A percentile compares a stretch with the other conserved stretches of the same genome.
These are phyloP conservation scores for Ophion ellenae DNA, from an alignment of 2,888 invertebrate genomes.

Conservation along the genomic window DNA sequence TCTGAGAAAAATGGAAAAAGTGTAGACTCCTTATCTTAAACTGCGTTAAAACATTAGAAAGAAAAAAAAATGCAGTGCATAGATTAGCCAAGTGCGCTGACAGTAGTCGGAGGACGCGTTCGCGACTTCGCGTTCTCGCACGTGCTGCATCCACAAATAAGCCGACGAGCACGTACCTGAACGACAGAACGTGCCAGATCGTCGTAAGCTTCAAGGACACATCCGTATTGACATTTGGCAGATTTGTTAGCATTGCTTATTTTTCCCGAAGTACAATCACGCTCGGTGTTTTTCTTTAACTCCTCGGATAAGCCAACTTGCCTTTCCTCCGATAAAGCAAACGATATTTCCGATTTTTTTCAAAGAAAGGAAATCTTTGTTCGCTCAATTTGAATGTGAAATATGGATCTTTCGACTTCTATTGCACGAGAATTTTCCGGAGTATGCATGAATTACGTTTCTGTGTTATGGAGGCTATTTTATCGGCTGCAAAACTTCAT, in stretches of 20 bases:
- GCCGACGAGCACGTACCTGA: conserved; percentile 73
- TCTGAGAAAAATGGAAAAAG: neutral
- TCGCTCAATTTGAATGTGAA: neutral
- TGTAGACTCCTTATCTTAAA: neutral
- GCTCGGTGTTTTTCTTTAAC: conserved; percentile 9
- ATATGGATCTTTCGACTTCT: neutral
- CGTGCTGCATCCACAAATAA: conserved; percentile 66
- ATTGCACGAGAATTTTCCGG: neutral
- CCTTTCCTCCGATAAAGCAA: neutral
- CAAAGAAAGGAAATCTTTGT: neutral
- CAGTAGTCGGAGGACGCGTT: conserved; percentile 48
- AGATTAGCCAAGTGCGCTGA: conserved; percentile 27
- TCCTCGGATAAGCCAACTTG: conserved; percentile 7
- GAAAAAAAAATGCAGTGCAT: conserved; percentile 10
- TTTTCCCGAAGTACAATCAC: conserved; percentile 61
- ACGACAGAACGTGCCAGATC: conserved; percentile 77
- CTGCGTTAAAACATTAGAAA: neutral
- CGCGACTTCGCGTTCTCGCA: conserved; percentile 60
- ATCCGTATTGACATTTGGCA: conserved; percentile 77
- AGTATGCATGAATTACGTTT: neutral
- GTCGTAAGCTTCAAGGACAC: conserved; percentile 76
- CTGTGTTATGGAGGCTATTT: neutral
- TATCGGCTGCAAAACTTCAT: neutral
- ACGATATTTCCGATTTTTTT: conserved; percentile 2
- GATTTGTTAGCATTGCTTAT: conserved; percentile 69